Evolutionary conservation across 2,888 invertebrate species (phyloP), one percentile per base, ranked within the genome.

Genomic region (Lucinisca nassula): DNA sequence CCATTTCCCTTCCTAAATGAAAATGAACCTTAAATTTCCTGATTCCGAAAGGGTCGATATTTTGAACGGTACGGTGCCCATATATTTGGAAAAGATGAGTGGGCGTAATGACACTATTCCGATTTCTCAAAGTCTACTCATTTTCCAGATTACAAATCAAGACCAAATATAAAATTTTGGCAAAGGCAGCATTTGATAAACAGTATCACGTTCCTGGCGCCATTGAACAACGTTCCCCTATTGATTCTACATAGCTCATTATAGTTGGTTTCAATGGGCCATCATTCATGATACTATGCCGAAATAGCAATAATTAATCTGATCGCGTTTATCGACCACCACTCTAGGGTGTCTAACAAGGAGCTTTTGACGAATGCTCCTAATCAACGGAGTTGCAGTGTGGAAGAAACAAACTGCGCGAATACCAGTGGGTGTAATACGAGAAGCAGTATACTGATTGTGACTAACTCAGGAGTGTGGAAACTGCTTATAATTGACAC

Each of bases 191-290:
- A 67, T 24, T 35, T 35, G 17, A 67, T 67, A 67, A 67, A 67
- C 67, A 67, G 67, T 67, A 67, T 67, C 67, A 30, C 35, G 21
- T 67, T 24, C 35, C 8, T 67, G 67, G 67, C 67, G 67, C 67
- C 67, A 30, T 17, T 32, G 32, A 67, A 35, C 67, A 67, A 67
- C n/a, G 8, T 35, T 67, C 24, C 4, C 30, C 32, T 67, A 67
- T 67, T 67, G 67, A 67, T 67, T 67, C 35, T 67, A 67, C 67
- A 67, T 67, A 67, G 67, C 35, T 67, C 67, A 35, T 67, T 67
- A 67, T 67, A 67, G 67, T 67, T 67, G 17, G 35, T 67, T 67
- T 67, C 67, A 67, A 67, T 67, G 67, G 67, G 67, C 67, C 35
- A 67, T 67, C 67, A 67, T 67, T 67, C 35, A 67, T 67, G 67